A percentile compares a stretch with the other conserved stretches of the same genome.
Conservation (phyloP, 2,797 vertebrate species). For the Eulemur coronatus region DNA sequence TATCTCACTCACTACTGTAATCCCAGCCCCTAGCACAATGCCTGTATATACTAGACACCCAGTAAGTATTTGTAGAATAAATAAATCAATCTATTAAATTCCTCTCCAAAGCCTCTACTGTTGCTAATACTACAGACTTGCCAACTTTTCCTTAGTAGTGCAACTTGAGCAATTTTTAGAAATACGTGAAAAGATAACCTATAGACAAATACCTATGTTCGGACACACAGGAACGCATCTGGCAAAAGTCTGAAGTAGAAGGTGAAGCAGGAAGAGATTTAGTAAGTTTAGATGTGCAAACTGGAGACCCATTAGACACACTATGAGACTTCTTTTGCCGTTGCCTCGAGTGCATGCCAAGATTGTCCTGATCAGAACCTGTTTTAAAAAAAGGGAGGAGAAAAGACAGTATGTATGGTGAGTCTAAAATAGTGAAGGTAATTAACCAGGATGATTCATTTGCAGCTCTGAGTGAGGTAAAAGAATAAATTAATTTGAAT, state of each 20-base stretch:
- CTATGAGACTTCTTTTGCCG: constrained; percentile 71
- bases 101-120: neutral
- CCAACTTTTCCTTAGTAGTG: neutral
- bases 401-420: neutral
- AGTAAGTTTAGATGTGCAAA: constrained; percentile 51
- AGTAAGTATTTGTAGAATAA: neutral
- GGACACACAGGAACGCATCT: constrained; percentile 62
- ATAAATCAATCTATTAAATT: neutral
- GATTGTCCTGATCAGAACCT: constrained; percentile 83
- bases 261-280: constrained; percentile 76
- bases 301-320: constrained; percentile 8
- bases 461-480: neutral
- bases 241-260: constrained; percentile 76
- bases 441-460: neutral
- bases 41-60: neutral
- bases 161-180: neutral
- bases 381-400: neutral
- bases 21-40: neutral
- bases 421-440: neutral
- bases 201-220: constrained; percentile 80
- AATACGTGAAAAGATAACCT: neutral
- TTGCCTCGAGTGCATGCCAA: constrained; percentile 54
- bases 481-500: neutral
- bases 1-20: neutral
- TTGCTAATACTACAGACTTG: neutral